Evolutionary conservation across 2,797 vertebrate genomes (phyloP).

Genomic region (Sternotherus odoratus): DNA sequence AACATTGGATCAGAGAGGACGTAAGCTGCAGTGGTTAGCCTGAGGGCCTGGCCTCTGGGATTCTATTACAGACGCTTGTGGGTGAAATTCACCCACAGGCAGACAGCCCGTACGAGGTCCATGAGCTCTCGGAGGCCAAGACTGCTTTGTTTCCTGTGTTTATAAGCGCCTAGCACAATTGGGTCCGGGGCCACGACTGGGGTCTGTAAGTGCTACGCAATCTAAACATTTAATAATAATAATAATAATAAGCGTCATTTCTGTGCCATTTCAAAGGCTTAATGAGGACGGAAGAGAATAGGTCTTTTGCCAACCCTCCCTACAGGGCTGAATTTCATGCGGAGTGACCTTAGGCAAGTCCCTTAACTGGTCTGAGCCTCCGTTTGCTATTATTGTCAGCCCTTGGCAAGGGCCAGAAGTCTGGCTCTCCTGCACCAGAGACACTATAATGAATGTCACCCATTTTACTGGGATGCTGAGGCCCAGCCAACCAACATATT

Average conservation of each 20-base stretch:
- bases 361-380: neutral
- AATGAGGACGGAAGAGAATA: neutral
- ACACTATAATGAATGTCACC: neutral
- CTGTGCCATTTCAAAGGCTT: neutral
- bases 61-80: neutral
- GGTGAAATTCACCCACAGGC: no score
- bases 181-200: neutral
- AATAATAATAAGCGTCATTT: neutral
- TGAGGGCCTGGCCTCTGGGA: neutral
- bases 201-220: neutral
- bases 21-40: neutral
- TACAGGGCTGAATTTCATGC: neutral
- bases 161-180: neutral
- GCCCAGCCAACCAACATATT: neutral
- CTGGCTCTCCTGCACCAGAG: slow-evolving; percentile 44
- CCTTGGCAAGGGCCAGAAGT: neutral
- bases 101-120: no score
- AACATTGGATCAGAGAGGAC: neutral
- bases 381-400: neutral
- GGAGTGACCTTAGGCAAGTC: rapidly evolving
- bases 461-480: neutral
- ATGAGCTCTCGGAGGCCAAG: neutral
- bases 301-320: rapidly evolving
- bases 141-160: neutral
- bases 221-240: neutral